phyloP scores from a whole-genome alignment of 2,888 invertebrate species.

The Dione juno region DNA sequence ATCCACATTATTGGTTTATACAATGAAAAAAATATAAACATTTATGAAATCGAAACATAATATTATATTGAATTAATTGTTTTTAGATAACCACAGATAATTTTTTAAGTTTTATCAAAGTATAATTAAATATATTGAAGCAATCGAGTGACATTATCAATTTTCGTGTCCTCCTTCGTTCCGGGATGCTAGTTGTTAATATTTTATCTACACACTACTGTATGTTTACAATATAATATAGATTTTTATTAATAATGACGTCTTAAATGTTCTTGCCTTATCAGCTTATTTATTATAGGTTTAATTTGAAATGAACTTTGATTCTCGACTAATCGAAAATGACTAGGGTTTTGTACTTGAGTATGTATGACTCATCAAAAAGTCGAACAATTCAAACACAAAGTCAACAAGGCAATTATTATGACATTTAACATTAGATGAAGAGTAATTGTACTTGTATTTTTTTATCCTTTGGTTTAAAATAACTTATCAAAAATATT shows the following conservation, averaged over 20 bases:
- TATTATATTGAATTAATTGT: background rate
- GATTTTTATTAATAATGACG: background rate
- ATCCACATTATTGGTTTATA: background rate
- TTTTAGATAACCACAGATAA: conserved; percentile 8
- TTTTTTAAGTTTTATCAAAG: background rate
- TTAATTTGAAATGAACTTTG: background rate
- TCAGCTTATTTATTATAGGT: background rate
- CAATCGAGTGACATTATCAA: conserved; percentile 14
- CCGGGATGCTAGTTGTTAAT: conserved; percentile 26
- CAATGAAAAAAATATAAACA: background rate
- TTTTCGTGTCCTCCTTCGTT: conserved; percentile 18
- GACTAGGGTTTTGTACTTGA: background rate
- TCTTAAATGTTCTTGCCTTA: background rate
- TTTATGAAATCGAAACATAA: background rate
- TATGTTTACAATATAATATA: background rate
- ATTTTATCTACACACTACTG: background rate
- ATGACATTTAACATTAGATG: too few species aligned
- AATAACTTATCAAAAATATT: too few species aligned
- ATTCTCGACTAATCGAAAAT: background rate
- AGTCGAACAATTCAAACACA: too few species aligned
- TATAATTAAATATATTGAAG: conserved; percentile 7
- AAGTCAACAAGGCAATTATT: too few species aligned
- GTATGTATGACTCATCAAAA: conserved; percentile 1
- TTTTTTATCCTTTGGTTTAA: background rate
- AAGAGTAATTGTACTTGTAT: background rate